Percentiles rank a stretch among this genome's conserved stretches.
Evolutionary conservation across 2,888 invertebrate genomes (phyloP).

Genomic region (Hylaea fasciaria): DNA sequence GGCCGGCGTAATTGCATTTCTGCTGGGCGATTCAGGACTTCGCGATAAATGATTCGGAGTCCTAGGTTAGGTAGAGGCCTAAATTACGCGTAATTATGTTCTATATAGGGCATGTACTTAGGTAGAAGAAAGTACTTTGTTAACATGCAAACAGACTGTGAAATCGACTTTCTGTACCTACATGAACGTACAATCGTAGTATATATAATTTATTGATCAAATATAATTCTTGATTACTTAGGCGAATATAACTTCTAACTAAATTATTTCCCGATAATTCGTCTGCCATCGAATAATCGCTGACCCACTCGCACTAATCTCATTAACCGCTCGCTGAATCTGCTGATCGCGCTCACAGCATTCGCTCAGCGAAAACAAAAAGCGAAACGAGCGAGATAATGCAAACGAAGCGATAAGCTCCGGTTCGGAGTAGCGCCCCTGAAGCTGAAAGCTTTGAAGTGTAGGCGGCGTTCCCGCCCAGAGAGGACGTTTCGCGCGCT

Average conservation of each 20-base stretch:
- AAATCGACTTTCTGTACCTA: no score
- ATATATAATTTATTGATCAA: no score
- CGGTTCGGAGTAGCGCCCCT: constrained; percentile 34
- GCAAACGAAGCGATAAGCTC: constrained; percentile 22
- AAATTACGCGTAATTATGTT: no score
- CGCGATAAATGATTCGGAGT: no score
- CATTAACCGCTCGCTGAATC: constrained; percentile 15
- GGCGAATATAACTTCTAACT: neutral
- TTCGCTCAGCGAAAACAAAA: constrained; percentile 9
- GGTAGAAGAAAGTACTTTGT: no score
- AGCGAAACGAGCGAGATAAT: constrained; percentile 6
- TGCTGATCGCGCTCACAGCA: constrained; percentile 8
- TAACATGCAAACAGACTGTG: no score
- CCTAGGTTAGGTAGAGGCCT: no score
- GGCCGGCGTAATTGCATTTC: neutral
- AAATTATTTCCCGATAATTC: neutral
- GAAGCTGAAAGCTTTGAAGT: constrained; percentile 57
- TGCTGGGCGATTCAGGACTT: neutral
- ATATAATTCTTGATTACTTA: no score
- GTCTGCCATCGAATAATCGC: neutral
- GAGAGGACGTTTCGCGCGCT: constrained; percentile 51
- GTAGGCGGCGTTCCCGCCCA: constrained; percentile 47
- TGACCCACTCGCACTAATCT: constrained; percentile 1
- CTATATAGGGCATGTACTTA: no score
- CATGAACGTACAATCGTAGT: no score